These are phyloP conservation scores for Odocoileus virginianus DNA, from an alignment of 2,113 vertebrate species.

Conservation along the genomic window DNA sequence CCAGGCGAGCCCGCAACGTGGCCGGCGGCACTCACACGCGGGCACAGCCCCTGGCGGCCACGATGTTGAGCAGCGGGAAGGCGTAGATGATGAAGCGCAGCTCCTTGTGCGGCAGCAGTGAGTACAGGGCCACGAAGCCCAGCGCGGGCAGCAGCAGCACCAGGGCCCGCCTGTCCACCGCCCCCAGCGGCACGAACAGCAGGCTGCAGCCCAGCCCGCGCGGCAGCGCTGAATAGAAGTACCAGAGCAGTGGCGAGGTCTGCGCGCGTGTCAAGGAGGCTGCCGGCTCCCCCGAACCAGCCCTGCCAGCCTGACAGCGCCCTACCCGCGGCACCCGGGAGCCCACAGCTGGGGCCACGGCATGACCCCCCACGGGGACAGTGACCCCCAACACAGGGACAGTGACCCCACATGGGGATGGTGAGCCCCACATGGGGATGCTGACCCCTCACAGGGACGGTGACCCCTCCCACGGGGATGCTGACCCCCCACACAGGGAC, in stretches of 20 bases:
- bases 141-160: conserved; percentile 82
- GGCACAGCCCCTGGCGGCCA: conserved; percentile 91
- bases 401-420: too few relatives aligned
- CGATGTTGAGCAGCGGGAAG: conserved; percentile 90
- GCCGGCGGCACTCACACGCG: conserved; percentile 83
- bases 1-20: accelerated
- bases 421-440: too few relatives aligned
- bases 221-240: conserved; percentile 95
- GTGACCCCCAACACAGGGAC: too few relatives aligned
- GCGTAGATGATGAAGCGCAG: conserved; percentile 95
- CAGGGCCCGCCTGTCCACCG: conserved; percentile 84
- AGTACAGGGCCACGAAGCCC: conserved; percentile 92
- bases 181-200: conserved; percentile 89
- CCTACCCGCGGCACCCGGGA: accelerated
- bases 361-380: too few relatives aligned
- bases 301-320: neutral
- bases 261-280: conserved; percentile 86
- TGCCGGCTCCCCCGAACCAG: accelerated
- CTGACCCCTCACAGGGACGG: too few relatives aligned
- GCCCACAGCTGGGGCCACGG: too few relatives aligned
- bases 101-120: conserved; percentile 95
- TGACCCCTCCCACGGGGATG: too few relatives aligned
- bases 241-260: conserved; percentile 94
- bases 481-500: too few relatives aligned
- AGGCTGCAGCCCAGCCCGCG: conserved; percentile 90